Conservation (phyloP, 2,888 invertebrate genomes). For the Oligia latruncula region DNA sequence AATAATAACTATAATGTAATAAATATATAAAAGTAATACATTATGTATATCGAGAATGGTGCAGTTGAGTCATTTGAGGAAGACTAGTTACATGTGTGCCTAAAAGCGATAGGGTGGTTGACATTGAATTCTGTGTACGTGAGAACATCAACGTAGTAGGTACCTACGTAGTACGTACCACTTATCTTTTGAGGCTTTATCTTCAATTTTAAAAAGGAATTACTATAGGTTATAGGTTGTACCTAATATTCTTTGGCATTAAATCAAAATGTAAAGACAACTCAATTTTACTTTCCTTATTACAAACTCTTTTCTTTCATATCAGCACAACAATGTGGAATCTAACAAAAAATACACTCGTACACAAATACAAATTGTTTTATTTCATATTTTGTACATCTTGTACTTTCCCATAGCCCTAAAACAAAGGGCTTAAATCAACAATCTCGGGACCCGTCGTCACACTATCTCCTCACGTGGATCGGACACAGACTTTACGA, state of each 20-base stretch:
- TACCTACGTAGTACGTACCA: slow-evolving; percentile 8
- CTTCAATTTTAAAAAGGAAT: slow-evolving; percentile 9
- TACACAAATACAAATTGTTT: slow-evolving; percentile 55
- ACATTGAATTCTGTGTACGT: slow-evolving; percentile 46
- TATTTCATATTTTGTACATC: slow-evolving; percentile 63
- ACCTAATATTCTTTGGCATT: background rate
- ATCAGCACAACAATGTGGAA: slow-evolving; percentile 53
- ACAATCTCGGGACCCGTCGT: slow-evolving; percentile 75
- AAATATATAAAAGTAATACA: background rate
- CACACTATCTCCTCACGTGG: slow-evolving; percentile 83
- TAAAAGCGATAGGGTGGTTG: slow-evolving; percentile 1
- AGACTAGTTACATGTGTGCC: slow-evolving; percentile 8
- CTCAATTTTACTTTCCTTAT: slow-evolving; percentile 1
- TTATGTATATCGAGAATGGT: background rate
- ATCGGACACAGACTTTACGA: slow-evolving; percentile 76
- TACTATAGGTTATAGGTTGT: background rate
- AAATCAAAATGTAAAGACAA: background rate
- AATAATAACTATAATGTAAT: background rate
- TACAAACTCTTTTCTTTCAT: background rate
- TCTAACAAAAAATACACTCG: slow-evolving; percentile 44
- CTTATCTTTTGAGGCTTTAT: slow-evolving; percentile 4
- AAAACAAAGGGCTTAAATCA: slow-evolving; percentile 81
- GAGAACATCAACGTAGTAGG: slow-evolving; percentile 31
- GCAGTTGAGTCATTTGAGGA: slow-evolving; percentile 33
- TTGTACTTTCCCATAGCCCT: slow-evolving; percentile 73